Evolutionary conservation across 2,888 invertebrate genomes (phyloP).

Genomic region (Phortica okadai): DNA sequence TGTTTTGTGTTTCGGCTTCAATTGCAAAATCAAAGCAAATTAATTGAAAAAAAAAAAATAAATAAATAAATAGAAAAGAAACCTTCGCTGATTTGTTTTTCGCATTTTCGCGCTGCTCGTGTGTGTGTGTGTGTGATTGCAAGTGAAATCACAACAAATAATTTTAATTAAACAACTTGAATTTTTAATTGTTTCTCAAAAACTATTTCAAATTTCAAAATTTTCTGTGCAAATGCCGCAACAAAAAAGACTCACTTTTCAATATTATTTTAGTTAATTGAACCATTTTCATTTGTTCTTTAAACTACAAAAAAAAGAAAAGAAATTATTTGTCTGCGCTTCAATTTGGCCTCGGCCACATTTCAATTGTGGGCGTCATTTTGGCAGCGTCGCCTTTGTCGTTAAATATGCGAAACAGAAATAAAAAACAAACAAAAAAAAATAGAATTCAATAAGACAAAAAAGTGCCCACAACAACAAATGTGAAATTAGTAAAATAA

Average conservation of each 20-base stretch:
- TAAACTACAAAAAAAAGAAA: slow-evolving; percentile 12
- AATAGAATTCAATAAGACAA: slow-evolving; percentile 14
- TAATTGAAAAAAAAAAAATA: slow-evolving; percentile 3
- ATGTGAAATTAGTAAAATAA: neutral
- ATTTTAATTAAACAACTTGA: neutral
- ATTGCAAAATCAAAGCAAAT: slow-evolving; percentile 9
- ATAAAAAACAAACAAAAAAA: slow-evolving; percentile 10
- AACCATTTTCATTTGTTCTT: neutral
- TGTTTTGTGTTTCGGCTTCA: neutral
- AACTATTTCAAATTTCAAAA: too few species aligned
- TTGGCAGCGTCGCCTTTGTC: slow-evolving; percentile 21
- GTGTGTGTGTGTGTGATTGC: neutral
- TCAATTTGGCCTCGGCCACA: slow-evolving; percentile 16
- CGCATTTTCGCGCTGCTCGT: neutral
- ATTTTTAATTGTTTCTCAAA: too few species aligned
- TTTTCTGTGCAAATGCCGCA: too few species aligned
- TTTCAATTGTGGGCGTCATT: slow-evolving; percentile 21
- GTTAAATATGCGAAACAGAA: slow-evolving; percentile 17
- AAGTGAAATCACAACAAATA: neutral
- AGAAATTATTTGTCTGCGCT: slow-evolving; percentile 6
- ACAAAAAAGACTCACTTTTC: too few species aligned
- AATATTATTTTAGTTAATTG: neutral
- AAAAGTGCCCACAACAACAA: neutral
- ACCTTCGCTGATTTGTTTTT: neutral
- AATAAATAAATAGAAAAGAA: neutral